Conservation (phyloP, 2,113 vertebrate species). For the Rostratula benghalensis region DNA sequence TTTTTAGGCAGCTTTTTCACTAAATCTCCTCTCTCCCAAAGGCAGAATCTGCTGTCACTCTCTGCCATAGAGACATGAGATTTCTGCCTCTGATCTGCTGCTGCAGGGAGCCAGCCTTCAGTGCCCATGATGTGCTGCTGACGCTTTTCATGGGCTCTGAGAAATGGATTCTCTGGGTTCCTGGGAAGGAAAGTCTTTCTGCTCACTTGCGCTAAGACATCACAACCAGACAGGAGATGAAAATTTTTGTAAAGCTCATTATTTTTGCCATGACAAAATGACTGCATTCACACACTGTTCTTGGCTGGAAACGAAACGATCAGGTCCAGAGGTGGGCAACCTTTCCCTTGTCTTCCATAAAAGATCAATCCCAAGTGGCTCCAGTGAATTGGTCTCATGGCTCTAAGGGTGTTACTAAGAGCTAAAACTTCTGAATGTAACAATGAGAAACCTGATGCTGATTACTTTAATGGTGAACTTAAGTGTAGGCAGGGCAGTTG, state of each 20-base stretch:
- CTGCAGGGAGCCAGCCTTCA: background rate
- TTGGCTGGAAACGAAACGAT: background rate
- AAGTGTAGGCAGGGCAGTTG: background rate
- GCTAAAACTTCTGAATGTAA: background rate
- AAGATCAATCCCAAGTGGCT: background rate
- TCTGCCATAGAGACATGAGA: background rate
- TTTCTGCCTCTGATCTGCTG: background rate
- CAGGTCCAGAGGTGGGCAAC: background rate
- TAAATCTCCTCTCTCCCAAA: background rate
- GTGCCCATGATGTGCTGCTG: background rate
- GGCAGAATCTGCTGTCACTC: conserved; percentile 17
- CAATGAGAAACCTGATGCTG: background rate
- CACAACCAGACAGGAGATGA: accelerated
- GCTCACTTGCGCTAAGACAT: background rate
- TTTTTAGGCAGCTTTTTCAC: background rate
- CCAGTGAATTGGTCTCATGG: background rate
- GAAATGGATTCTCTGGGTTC: background rate
- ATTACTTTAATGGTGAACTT: background rate
- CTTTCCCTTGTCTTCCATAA: background rate
- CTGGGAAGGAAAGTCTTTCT: background rate
- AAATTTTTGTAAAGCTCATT: background rate
- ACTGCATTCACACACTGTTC: background rate
- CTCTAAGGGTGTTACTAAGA: background rate
- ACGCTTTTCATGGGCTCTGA: background rate
- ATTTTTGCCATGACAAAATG: background rate